Conservation (phyloP, 2,797 vertebrate genomes). For the Phalanger gymnotis region DNA sequence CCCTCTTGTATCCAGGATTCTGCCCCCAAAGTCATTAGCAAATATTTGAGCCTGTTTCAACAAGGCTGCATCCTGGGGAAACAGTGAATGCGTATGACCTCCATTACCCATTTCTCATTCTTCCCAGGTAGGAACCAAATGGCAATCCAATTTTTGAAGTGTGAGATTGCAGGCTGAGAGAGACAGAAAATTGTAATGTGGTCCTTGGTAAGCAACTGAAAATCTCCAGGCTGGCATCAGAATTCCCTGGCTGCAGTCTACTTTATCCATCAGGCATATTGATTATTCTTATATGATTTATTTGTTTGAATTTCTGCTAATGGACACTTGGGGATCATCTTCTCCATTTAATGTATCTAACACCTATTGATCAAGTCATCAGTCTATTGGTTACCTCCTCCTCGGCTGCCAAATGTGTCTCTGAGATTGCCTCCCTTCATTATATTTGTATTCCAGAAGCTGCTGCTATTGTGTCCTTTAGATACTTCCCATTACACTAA, state of each 20-base stretch:
- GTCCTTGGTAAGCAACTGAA: conserved; percentile 19
- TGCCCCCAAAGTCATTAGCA: conserved; percentile 59
- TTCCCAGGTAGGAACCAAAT: conserved; percentile 46
- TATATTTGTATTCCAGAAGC: conserved; percentile 72
- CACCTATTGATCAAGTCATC: conserved; percentile 75
- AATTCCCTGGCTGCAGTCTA: conserved; percentile 34
- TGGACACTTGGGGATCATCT: conserved; percentile 65
- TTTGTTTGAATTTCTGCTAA: conserved; percentile 75
- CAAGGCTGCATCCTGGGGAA: conserved; percentile 48
- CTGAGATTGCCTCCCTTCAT: conserved; percentile 67
- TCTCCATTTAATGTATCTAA: conserved; percentile 62
- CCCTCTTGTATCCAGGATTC: conserved; percentile 40
- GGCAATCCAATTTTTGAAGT: conserved; percentile 48
- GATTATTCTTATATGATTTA: conserved; percentile 75
- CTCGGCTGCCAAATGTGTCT: conserved; percentile 71
- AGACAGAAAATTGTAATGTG: conserved; percentile 39
- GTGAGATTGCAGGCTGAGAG: conserved; percentile 49
- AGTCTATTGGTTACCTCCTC: conserved; percentile 76
- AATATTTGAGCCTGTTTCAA: conserved; percentile 63
- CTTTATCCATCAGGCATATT: conserved; percentile 56
- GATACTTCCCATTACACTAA: conserved; percentile 72
- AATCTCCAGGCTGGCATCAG: conserved; percentile 62
- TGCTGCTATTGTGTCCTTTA: conserved; percentile 63
- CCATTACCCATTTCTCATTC: conserved; percentile 63
- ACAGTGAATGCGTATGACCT: conserved; percentile 39